Percentiles rank a stretch among this genome's conserved stretches.
These are phyloP conservation scores for Strix occidentalis DNA, from an alignment of 2,797 vertebrate genomes.

Conservation along the genomic window DNA sequence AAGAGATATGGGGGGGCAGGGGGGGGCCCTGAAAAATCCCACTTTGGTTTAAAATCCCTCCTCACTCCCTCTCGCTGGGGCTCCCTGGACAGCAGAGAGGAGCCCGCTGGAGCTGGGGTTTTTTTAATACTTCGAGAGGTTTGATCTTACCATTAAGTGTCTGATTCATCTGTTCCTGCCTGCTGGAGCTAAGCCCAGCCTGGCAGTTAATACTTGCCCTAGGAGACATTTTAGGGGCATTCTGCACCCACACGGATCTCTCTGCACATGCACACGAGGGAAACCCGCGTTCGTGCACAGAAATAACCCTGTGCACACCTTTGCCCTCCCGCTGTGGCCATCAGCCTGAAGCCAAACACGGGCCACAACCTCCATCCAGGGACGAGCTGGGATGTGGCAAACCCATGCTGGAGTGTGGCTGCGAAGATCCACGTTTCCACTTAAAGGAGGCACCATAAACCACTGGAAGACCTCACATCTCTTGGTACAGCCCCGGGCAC, in stretches of 20 bases:
- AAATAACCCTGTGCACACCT: not conserved
- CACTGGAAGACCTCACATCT: accelerated
- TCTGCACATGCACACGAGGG: not conserved
- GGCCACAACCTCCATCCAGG: accelerated
- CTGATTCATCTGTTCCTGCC: conserved; percentile 44
- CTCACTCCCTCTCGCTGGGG: not conserved
- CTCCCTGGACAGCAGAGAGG: not conserved
- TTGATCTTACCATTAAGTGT: conserved; percentile 1
- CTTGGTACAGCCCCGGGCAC: not conserved
- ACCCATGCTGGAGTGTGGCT: accelerated
- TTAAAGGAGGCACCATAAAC: not conserved
- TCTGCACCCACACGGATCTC: not conserved
- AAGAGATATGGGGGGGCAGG: not conserved
- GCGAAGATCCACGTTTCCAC: not conserved
- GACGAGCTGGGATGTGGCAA: not conserved
- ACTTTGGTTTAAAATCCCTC: conserved; percentile 36
- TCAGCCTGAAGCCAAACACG: not conserved
- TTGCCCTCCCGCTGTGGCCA: not conserved
- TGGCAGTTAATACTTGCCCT: conserved; percentile 24
- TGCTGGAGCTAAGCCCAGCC: conserved; percentile 53
- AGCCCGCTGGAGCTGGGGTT: not conserved
- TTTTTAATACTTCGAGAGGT: not conserved
- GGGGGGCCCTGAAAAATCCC: not conserved
- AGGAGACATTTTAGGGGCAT: conserved; percentile 40
- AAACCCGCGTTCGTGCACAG: accelerated